Evolutionary conservation across 1,140 invertebrate genomes (phyloP).

Genomic region (Laupala kohalensis): DNA sequence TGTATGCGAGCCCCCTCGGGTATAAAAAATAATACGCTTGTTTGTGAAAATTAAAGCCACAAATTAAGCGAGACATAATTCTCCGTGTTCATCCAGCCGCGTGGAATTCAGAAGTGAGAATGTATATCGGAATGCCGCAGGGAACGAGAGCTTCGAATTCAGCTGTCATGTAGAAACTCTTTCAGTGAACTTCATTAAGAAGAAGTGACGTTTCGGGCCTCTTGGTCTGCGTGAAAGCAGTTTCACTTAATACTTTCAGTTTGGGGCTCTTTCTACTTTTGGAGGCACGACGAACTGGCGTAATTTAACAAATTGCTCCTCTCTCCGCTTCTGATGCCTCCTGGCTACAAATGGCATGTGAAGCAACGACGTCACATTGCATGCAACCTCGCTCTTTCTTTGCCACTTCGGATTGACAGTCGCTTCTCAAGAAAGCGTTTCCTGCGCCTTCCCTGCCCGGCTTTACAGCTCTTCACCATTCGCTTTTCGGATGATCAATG

Average conservation of each 20-base stretch:
- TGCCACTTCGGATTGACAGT: neutral
- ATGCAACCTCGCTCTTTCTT: too few species aligned
- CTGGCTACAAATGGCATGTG: neutral
- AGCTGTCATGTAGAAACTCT: neutral
- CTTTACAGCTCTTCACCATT: too few species aligned
- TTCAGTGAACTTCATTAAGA: neutral
- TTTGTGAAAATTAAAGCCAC: neutral
- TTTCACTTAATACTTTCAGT: neutral
- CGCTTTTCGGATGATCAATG: too few species aligned
- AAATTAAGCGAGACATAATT: neutral
- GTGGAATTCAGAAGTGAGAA: too few species aligned
- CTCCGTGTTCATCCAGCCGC: too few species aligned
- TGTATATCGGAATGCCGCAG: too few species aligned
- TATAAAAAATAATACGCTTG: neutral
- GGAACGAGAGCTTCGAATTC: too few species aligned
- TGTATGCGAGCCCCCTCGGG: neutral
- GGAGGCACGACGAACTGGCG: neutral
- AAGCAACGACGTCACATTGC: neutral
- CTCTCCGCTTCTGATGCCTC: neutral
- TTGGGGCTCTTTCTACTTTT: neutral
- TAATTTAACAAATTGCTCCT: neutral
- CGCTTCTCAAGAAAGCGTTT: neutral
- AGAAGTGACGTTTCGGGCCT: neutral
- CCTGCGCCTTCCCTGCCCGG: neutral
- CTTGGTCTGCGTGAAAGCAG: neutral